Evolutionary conservation across 2,113 vertebrate species (phyloP).

Genomic region (Nematolebias whitei): DNA sequence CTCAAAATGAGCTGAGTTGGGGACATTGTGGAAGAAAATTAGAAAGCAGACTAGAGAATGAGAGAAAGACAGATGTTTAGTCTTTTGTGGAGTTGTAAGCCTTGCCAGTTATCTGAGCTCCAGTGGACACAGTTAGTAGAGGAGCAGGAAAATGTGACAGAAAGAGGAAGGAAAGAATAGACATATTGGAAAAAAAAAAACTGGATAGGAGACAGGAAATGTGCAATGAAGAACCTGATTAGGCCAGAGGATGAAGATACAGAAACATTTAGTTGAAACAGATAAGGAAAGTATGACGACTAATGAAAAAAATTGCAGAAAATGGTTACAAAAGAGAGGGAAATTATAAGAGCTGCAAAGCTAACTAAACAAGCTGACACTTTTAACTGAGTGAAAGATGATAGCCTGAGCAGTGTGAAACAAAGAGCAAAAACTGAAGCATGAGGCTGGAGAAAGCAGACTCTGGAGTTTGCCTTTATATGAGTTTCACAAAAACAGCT

Average conservation of each 20-base stretch:
- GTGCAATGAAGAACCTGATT: constrained; percentile 15
- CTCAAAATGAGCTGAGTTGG: constrained; percentile 28
- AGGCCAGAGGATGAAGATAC: constrained; percentile 32
- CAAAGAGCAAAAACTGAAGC: not conserved
- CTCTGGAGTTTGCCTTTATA: constrained; percentile 20
- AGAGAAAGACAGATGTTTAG: constrained; percentile 39
- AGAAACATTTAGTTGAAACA: constrained; percentile 18
- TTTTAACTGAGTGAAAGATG: constrained; percentile 24
- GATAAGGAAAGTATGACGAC: constrained; percentile 1
- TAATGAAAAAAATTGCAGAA: not conserved
- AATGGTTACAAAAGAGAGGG: not conserved
- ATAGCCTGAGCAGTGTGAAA: constrained; percentile 20
- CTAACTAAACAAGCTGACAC: constrained; percentile 30
- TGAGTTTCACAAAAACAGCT: constrained; percentile 46
- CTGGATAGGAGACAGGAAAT: constrained; percentile 3
- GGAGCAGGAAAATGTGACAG: constrained; percentile 11
- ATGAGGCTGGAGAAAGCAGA: not conserved
- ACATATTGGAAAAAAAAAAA: not conserved
- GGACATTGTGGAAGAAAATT: constrained; percentile 31
- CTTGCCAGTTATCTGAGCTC: constrained; percentile 36
- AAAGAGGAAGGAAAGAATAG: constrained; percentile 11
- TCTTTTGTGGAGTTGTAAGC: constrained; percentile 20
- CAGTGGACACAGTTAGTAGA: constrained; percentile 27
- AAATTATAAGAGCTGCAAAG: constrained; percentile 12
- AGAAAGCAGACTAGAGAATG: constrained; percentile 10